phyloP scores from a whole-genome alignment of 2,113 vertebrate genomes.

The Heterochromis multidens region DNA sequence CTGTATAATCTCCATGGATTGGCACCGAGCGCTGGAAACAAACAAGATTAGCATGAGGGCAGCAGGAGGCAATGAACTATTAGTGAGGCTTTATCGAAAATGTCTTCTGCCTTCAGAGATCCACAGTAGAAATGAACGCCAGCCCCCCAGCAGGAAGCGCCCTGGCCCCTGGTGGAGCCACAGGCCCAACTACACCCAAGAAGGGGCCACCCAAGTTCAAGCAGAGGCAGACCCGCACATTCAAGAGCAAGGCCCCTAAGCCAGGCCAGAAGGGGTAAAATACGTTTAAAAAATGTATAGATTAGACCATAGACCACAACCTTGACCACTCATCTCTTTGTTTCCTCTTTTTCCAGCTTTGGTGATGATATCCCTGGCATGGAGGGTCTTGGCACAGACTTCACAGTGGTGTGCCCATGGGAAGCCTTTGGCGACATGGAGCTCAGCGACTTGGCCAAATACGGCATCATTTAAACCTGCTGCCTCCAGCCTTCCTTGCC shows the following conservation, averaged over 20 bases:
- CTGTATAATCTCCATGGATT: conserved; percentile 55
- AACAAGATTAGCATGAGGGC: conserved; percentile 30
- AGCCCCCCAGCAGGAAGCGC: conserved; percentile 78
- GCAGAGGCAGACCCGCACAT: conserved; percentile 92
- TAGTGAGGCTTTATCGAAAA: neutral
- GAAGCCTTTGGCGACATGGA: conserved; percentile 98
- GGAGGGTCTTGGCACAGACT: conserved; percentile 94
- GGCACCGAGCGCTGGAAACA: conserved; percentile 7
- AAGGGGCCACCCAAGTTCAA: conserved; percentile 98
- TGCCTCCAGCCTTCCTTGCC: conserved; percentile 44
- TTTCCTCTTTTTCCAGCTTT: conserved; percentile 74
- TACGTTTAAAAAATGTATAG: neutral
- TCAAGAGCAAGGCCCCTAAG: conserved; percentile 98
- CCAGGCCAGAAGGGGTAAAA: conserved; percentile 92
- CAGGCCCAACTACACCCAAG: conserved; percentile 86
- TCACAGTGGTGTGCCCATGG: conserved; percentile 98
- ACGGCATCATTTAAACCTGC: conserved; percentile 88
- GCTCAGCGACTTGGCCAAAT: conserved; percentile 95
- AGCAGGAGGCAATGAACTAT: neutral
- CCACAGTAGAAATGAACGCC: conserved; percentile 72
- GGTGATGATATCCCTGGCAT: conserved; percentile 97
- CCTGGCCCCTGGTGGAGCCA: conserved; percentile 52
- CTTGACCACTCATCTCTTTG: neutral
- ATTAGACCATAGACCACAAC: neutral
- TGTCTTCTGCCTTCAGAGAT: conserved; percentile 8